Percentiles rank a stretch among this genome's conserved stretches.
These are phyloP conservation scores for Pantherophis alleghaniensis DNA, from an alignment of 2,797 vertebrate species.

Conservation along the genomic window DNA sequence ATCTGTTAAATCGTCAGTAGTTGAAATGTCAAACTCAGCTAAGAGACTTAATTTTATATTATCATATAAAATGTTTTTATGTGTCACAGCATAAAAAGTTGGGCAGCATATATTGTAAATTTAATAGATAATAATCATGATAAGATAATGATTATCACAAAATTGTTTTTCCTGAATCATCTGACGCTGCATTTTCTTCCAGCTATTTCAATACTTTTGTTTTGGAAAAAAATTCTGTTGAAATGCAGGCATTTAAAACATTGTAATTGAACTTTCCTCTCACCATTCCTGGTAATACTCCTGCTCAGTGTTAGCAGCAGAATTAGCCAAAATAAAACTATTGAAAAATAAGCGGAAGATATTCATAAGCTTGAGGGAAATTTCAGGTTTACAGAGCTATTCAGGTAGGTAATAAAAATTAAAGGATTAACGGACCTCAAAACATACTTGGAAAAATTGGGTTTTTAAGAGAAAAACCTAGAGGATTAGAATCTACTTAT, in stretches of 20 bases:
- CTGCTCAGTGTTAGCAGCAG: not conserved
- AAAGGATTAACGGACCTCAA: not conserved
- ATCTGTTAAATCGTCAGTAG: not conserved
- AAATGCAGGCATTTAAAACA: not conserved
- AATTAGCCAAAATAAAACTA: not conserved
- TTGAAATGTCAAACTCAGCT: not conserved
- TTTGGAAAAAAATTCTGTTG: not conserved
- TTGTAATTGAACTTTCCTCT: not conserved
- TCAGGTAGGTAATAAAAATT: not conserved
- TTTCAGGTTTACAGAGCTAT: not conserved
- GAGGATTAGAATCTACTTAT: not conserved
- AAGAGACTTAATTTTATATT: not conserved
- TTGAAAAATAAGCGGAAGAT: not conserved
- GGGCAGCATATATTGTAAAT: not conserved
- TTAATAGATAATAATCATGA: not conserved
- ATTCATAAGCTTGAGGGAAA: not conserved
- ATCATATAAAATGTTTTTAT: not conserved
- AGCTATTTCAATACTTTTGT: not conserved
- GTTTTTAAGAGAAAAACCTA: not conserved
- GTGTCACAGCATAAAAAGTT: not conserved
- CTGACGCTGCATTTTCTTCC: not conserved
- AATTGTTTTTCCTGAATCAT: not conserved
- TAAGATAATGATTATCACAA: not conserved
- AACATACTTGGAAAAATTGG: not conserved
- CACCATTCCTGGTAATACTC: not conserved